Evolutionary conservation across 2,113 vertebrate genomes (phyloP), one percentile per base, ranked within the genome.

Genomic region (Nycticebus coucang): DNA sequence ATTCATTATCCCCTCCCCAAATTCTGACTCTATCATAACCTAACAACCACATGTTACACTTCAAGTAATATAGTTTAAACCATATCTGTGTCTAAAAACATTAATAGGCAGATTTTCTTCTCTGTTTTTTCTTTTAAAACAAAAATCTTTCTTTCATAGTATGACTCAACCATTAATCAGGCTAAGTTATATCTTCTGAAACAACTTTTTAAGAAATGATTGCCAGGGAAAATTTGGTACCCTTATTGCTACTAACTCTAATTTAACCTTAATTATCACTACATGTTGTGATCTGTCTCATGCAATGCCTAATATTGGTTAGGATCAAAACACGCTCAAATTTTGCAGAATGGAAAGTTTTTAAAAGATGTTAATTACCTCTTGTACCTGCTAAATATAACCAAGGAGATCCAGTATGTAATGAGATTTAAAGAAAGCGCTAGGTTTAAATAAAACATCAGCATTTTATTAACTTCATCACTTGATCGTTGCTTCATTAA

Each of bases 61-160:
- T 88, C 50, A 45, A 60, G 30, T 68, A 68, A 88, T 79, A 35
- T 64, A 68, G 55, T 14, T 94, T 90, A 94, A 94, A 78, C 2
- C 30, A 5, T 35, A 92, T 53, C 33, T 62, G 1, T 57, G 14
- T 83, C 53, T 57, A 53, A 90, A 90, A 18, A 84, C 50, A 77
- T 55, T 68, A 28, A 94, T 64, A 84, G 90, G 66, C 41, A 92
- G 24, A 90, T 85, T 85, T 94, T 77, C 37, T 84, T 96, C 83
- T 53, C 53, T 30, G 7, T 68, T 89, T 94, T 94, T 84, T 35
- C 19, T 60, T 66, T 57, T 0, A 0, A 92, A 84, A 89, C 45
- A 50, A 64, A 85, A 69, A 37, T 15, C 5, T 71, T 19, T 87
- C 30, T 74, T 75, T 92, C 88, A 66, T 64, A 75, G 37, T 35